phyloP scores from a whole-genome alignment of 2,888 invertebrate genomes.

The Polydrusus pterygomalis region DNA sequence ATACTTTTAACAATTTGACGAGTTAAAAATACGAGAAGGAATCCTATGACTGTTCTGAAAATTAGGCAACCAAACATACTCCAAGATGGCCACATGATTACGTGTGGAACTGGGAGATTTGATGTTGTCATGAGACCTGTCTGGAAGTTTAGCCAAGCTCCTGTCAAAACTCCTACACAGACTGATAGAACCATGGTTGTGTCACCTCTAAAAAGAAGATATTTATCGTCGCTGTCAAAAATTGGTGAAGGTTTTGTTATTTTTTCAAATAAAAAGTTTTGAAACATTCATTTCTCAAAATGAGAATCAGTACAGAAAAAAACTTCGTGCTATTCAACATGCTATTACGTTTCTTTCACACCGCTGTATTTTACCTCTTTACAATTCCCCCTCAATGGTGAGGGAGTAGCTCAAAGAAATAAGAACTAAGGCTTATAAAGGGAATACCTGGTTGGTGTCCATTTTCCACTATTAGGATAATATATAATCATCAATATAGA shows the following conservation, averaged over 20 bases:
- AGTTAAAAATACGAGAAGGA: slow-evolving; percentile 82
- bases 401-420: no score
- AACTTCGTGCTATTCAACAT: no score
- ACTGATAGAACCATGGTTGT: slow-evolving; percentile 91
- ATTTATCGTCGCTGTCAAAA: background rate
- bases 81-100: slow-evolving; percentile 86
- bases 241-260: no score
- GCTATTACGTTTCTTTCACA: no score
- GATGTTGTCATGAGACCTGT: slow-evolving; percentile 80
- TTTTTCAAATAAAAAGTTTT: no score
- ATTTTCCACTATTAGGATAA: slow-evolving; percentile 88
- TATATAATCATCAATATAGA: slow-evolving; percentile 83
- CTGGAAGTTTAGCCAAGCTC: slow-evolving; percentile 90
- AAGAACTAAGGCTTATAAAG: no score
- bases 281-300: no score
- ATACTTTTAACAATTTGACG: slow-evolving; percentile 81
- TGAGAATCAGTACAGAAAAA: no score
- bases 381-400: no score
- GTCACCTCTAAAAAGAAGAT: slow-evolving; percentile 82
- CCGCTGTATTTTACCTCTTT: no score
- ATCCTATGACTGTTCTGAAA: slow-evolving; percentile 84
- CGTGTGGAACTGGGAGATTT: slow-evolving; percentile 79
- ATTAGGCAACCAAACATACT: slow-evolving; percentile 81
- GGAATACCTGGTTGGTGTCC: slow-evolving; percentile 90
- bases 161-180: slow-evolving; percentile 84